phyloP scores from a whole-genome alignment of 1,140 invertebrate genomes.

The Aphelenchoides avenae region DNA sequence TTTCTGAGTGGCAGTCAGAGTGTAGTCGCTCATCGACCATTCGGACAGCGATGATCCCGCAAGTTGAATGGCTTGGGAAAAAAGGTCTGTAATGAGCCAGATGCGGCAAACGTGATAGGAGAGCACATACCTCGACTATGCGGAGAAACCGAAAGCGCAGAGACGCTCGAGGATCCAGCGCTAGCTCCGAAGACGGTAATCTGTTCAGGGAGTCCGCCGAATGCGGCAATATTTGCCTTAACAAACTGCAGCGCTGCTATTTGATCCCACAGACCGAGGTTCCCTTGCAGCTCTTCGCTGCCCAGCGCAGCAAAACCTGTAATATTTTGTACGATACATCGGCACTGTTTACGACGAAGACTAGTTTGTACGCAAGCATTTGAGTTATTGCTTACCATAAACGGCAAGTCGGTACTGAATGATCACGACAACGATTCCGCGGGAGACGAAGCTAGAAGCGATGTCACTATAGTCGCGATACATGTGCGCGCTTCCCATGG shows the following conservation, averaged over 20 bases:
- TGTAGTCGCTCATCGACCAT: conserved; percentile 17
- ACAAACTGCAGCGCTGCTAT: conserved; percentile 57
- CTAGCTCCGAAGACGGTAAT: conserved; percentile 26
- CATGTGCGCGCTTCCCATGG: conserved; percentile 3
- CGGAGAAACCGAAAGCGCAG: conserved; percentile 10
- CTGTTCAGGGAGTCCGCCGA: conserved; percentile 64
- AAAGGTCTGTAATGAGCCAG: too few species aligned
- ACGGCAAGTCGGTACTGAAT: conserved; percentile 31
- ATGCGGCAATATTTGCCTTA: conserved; percentile 61
- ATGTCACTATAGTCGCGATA: background rate
- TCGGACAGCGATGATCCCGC: conserved; percentile 23
- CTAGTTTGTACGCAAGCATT: too few species aligned
- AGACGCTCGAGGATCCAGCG: conserved; percentile 27
- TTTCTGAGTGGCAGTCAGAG: conserved; percentile 25
- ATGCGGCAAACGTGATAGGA: too few species aligned
- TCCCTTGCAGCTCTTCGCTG: conserved; percentile 53
- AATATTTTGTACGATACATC: background rate
- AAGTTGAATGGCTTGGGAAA: conserved; percentile 35
- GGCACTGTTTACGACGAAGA: too few species aligned
- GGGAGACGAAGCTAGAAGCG: conserved; percentile 16
- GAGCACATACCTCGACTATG: conserved; percentile 9
- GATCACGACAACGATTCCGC: conserved; percentile 19
- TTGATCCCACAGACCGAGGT: conserved; percentile 60
- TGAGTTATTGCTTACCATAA: conserved; percentile 8
- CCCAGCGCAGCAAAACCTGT: conserved; percentile 53